Base-by-base conservation (phyloP, 1,140 invertebrate species). In the Papilio polytes region DNA sequence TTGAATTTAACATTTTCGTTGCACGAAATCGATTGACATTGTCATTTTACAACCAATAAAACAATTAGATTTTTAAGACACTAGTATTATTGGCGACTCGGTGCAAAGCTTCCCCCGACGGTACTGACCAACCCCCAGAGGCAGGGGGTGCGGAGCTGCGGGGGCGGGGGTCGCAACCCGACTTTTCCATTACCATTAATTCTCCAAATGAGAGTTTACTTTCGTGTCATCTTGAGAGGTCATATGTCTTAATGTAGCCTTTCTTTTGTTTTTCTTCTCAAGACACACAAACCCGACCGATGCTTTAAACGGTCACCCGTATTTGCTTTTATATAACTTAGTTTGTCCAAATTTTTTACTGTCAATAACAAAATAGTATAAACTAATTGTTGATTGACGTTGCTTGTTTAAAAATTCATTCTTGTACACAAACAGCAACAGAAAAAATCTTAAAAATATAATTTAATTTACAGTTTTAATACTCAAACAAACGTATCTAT, bases 101-200 rank as follows among this genome's bases (percentile, higher is more conserved):
- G 51, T 78, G 26, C 48, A 78, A 26, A 78, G 51, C 74, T 20
- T 56, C 74, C 74, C 74, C 74, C n/a, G 48, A 18, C 48, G 31
- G 22, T 46, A 74, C 76, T 80, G 80, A 82, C 84, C 83, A 83
- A 77, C 82, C 80, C 80, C 82, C 76, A 74, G 46, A 66, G 74
- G 51, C 48, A n/a, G 48, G n/a, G 59, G 44, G 41, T 12, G n/a
- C n/a, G 59, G 78, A n/a, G 74, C 4, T 31, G 18, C 53, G 31
- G 63, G 80, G 72, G 41, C 18, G 73, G 78, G 82, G 84, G 80
- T 73, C 74, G 81, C 70, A 84, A 92, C 87, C 85, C 87, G 90
- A 92, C 89, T 92, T 91, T 92, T 92, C 91, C 91, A 92, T 92
- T 92, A 92, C 87, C 90, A 90, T 92, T 92, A 92, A 92, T 92